Percentiles rank a stretch among this genome's conserved stretches.
phyloP scores from a whole-genome alignment of 2,113 vertebrate species.

The Microcebus tavaratra region DNA sequence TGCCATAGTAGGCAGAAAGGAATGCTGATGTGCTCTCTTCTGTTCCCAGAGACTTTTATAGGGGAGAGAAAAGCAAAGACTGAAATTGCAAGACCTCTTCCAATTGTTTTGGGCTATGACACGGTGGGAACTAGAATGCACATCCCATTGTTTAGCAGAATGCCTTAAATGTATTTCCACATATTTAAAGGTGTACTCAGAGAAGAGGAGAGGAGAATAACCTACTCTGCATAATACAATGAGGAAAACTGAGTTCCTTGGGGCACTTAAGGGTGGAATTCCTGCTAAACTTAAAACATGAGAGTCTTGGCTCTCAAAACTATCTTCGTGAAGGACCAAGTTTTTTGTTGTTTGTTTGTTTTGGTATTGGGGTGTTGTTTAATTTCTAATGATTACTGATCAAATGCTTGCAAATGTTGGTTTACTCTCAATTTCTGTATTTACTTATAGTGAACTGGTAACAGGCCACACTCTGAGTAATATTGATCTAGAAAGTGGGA shows the following conservation, averaged over 20 bases:
- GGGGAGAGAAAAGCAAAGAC: not conserved
- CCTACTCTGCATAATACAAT: not conserved
- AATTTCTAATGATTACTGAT: not conserved
- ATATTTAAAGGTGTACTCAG: not conserved
- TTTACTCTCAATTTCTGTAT: not conserved
- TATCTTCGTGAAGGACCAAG: not conserved
- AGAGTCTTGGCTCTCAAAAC: not conserved
- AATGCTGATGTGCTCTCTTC: not conserved
- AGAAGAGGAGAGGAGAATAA: not conserved
- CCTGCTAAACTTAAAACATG: not conserved
- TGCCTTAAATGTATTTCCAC: not conserved
- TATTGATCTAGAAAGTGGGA: not conserved
- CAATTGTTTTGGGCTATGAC: not conserved
- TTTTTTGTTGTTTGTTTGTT: not conserved
- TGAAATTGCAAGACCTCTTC: not conserved
- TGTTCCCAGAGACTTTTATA: not conserved
- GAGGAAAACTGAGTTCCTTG: not conserved
- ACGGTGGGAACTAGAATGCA: not conserved
- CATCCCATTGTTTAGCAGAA: not conserved
- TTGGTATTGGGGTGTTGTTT: not conserved
- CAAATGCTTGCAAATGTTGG: not conserved
- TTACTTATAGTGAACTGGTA: not conserved
- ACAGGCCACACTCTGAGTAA: not conserved
- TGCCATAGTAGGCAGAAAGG: not conserved
- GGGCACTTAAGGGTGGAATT: fast-evolving